Evolutionary conservation across 2,888 invertebrate species (phyloP).

Genomic region (Pharmacophagus antenor): DNA sequence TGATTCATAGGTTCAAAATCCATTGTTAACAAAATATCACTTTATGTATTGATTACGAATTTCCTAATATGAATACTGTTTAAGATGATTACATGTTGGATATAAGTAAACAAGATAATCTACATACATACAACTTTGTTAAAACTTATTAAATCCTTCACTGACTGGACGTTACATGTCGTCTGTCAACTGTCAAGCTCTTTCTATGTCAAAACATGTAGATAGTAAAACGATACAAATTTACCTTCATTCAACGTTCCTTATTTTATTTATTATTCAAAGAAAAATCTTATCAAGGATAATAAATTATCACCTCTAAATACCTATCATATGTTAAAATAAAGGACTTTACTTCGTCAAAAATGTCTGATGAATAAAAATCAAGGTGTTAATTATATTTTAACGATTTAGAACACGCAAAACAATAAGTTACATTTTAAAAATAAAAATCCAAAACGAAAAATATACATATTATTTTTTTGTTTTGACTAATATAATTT

Average conservation of each 20-base stretch:
- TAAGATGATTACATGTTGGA: conserved; percentile 36
- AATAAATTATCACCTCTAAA: neutral
- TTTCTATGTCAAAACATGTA: conserved; percentile 1
- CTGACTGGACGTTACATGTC: conserved; percentile 7
- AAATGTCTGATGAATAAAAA: no score
- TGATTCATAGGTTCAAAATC: conserved; percentile 82
- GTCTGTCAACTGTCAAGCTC: conserved; percentile 22
- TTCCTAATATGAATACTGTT: conserved; percentile 23
- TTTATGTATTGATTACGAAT: conserved; percentile 3
- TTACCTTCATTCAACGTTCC: neutral
- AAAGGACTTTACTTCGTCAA: neutral
- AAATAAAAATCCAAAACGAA: neutral
- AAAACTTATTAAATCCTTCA: conserved; percentile 9
- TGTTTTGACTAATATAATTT: neutral
- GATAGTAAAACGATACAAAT: conserved; percentile 1
- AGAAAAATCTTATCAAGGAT: neutral
- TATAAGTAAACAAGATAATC: conserved; percentile 30
- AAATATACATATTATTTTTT: neutral
- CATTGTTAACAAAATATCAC: conserved; percentile 44
- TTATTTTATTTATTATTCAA: neutral
- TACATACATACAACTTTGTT: conserved; percentile 25
- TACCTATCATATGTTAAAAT: neutral
- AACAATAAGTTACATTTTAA: neutral
- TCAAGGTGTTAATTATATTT: no score
- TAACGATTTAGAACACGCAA: neutral